Evolutionary conservation across 2,797 vertebrate genomes (phyloP).

Genomic region (Podarcis siculus): DNA sequence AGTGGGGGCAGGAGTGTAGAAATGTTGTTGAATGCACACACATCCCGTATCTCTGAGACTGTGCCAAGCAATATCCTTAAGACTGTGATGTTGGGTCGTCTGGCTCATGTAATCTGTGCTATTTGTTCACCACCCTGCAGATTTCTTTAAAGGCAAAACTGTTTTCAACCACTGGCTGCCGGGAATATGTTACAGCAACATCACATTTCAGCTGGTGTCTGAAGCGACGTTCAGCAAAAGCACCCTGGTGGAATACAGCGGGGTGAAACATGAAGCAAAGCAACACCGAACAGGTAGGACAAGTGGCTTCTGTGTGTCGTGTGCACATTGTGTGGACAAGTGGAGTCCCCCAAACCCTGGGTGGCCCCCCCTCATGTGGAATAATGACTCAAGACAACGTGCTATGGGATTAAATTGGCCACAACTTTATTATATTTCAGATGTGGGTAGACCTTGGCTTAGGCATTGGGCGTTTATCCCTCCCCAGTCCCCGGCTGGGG

Average conservation of each 20-base stretch:
- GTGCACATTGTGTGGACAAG: no score
- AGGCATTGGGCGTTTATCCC: no score
- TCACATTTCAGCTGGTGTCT: conserved; percentile 94
- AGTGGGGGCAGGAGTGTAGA: not conserved
- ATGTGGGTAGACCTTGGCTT: no score
- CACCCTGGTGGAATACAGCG: conserved; percentile 83
- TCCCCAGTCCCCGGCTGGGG: no score
- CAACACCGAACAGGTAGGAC: conserved; percentile 89
- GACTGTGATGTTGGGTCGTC: conserved; percentile 19
- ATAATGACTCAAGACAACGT: no score
- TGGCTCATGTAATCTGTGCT: conserved; percentile 23
- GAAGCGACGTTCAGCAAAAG: conserved; percentile 90
- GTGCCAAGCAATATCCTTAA: not conserved
- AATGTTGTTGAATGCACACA: not conserved
- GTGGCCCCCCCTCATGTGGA: no score
- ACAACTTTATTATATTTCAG: no score
- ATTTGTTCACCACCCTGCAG: conserved; percentile 71
- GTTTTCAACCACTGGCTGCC: conserved; percentile 97
- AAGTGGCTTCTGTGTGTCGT: accelerated
- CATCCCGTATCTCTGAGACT: not conserved
- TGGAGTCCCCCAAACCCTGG: no score
- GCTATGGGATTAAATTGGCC: no score
- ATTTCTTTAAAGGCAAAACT: conserved; percentile 92
- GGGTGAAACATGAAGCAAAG: conserved; percentile 84
- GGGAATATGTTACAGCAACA: conserved; percentile 92